Evolutionary conservation across 30 jellyfish, hydroid and myxozoan genomes (phyloP).

Genomic region (Mastigias papua): DNA sequence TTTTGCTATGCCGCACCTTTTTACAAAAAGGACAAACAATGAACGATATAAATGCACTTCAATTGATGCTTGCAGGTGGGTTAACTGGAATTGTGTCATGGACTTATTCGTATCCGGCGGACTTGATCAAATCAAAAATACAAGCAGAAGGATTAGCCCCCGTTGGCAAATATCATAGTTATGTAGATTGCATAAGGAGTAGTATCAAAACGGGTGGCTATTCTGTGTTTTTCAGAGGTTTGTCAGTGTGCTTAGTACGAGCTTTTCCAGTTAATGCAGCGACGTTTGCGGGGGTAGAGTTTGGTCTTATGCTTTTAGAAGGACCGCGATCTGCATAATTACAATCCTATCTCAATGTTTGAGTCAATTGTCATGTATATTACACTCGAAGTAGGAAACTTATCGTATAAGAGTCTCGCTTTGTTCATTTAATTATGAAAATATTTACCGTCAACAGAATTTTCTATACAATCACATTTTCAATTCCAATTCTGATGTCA

Average conservation of each 20-base stretch:
- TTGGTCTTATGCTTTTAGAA: constrained; percentile 42
- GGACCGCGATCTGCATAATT: neutral
- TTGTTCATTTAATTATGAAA: no score
- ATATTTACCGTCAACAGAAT: no score
- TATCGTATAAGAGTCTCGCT: no score
- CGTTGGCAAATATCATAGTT: constrained; percentile 58
- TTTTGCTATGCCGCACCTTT: constrained; percentile 44
- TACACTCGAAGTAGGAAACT: neutral
- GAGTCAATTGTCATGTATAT: neutral
- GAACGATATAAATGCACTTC: constrained; percentile 19
- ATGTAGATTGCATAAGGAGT: constrained; percentile 59
- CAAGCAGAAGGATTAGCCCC: constrained; percentile 94
- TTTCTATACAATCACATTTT: no score
- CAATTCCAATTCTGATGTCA: no score
- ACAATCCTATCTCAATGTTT: neutral
- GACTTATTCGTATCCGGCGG: constrained; percentile 85
- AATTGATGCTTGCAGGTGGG: constrained; percentile 91
- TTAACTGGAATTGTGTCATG: constrained; percentile 87
- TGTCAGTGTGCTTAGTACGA: constrained; percentile 80
- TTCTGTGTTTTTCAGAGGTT: constrained; percentile 79
- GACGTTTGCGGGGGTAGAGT: constrained; percentile 83
- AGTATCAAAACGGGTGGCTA: constrained; percentile 72
- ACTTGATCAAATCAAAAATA: constrained; percentile 84
- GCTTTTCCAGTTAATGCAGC: constrained; percentile 99
- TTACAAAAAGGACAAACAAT: constrained; percentile 45